Percentiles rank a stretch among this genome's conserved stretches.
Evolutionary conservation across 2,888 invertebrate genomes (phyloP).

Genomic region (Eupithecia inturbata): DNA sequence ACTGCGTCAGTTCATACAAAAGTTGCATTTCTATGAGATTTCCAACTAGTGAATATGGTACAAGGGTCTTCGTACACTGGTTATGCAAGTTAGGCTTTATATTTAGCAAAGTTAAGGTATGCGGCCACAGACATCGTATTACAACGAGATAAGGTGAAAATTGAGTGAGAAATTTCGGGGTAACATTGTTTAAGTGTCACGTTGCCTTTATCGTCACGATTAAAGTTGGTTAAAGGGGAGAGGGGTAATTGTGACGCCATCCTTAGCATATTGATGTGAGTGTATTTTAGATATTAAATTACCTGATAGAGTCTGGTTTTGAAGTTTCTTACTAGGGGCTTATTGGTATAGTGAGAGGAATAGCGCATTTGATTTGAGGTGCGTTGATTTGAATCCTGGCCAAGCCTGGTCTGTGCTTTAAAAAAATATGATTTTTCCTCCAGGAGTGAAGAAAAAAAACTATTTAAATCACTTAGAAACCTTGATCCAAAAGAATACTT

Average conservation of each 20-base stretch:
- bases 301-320: constrained; percentile 10
- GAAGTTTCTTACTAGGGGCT: background rate
- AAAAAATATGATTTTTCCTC: too few relatives aligned
- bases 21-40: constrained; percentile 24
- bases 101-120: constrained; percentile 44
- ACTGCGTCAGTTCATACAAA: constrained; percentile 36
- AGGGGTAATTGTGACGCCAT: constrained; percentile 62
- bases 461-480: background rate
- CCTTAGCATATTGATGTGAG: constrained; percentile 55
- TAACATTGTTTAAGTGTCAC: constrained; percentile 55
- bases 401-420: background rate
- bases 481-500: background rate
- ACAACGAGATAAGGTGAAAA: constrained; percentile 45
- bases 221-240: constrained; percentile 59
- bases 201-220: constrained; percentile 60
- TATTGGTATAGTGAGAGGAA: background rate
- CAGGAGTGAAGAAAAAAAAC: background rate
- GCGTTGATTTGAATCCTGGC: background rate
- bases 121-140: constrained; percentile 40
- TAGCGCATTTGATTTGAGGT: background rate
- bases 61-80: constrained; percentile 46
- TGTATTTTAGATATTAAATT: constrained; percentile 32
- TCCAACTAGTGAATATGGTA: constrained; percentile 26
- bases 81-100: constrained; percentile 49
- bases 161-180: constrained; percentile 39